These are phyloP conservation scores for Pammene fasciana DNA, from an alignment of 2,888 invertebrate genomes.

Conservation along the genomic window DNA sequence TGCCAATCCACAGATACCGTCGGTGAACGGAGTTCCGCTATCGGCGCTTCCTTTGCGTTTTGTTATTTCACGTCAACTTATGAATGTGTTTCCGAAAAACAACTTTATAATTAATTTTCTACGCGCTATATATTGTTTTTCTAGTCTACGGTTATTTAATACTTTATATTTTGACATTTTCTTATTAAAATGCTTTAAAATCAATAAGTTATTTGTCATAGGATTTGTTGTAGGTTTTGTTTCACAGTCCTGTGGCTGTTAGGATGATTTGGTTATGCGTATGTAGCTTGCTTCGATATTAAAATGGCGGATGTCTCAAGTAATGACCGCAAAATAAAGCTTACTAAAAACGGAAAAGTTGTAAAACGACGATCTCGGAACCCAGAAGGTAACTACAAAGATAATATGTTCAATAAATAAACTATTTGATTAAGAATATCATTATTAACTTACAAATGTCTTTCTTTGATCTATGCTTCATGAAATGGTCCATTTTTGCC, in stretches of 20 bases:
- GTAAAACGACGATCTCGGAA: conserved; percentile 77
- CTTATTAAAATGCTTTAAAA: background rate
- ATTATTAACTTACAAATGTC: conserved; percentile 38
- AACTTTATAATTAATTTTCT: conserved; percentile 2
- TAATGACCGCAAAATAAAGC: conserved; percentile 77
- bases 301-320: conserved; percentile 84
- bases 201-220: background rate
- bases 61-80: conserved; percentile 11
- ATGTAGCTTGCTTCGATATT: conserved; percentile 62
- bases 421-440: conserved; percentile 30
- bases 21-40: conserved; percentile 16
- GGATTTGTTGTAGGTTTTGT: conserved; percentile 21
- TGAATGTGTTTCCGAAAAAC: background rate
- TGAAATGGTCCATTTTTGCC: conserved; percentile 61
- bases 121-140: background rate
- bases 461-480: conserved; percentile 50
- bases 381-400: conserved; percentile 72
- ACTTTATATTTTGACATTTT: background rate
- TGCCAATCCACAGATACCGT: background rate
- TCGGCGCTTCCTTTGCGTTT: conserved; percentile 25
- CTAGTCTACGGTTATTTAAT: background rate
- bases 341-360: conserved; percentile 79
- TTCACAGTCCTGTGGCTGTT: conserved; percentile 46
- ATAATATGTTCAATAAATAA: conserved; percentile 41
- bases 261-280: conserved; percentile 52